Percentiles rank a stretch among this genome's conserved stretches.
These are phyloP conservation scores for Entelurus aequoreus DNA, from an alignment of 2,113 vertebrate species.

Conservation along the genomic window DNA sequence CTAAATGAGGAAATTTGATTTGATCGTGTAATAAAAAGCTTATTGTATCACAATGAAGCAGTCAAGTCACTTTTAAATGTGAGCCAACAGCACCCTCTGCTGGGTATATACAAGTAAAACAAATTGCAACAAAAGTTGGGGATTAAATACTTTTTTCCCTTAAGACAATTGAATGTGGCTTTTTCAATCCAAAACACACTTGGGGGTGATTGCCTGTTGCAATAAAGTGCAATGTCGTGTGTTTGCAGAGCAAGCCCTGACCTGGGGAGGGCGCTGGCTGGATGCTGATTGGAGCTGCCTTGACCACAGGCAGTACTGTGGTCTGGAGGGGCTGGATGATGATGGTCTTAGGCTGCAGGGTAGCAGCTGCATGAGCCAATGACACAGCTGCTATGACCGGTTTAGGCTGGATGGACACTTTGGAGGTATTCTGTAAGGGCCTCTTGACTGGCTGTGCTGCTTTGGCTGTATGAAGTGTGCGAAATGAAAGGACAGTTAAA, in stretches of 20 bases:
- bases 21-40: no score
- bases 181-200: neutral
- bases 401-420: slow-evolving; percentile 85
- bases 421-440: slow-evolving; percentile 72
- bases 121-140: no score
- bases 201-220: neutral
- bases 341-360: slow-evolving; percentile 83
- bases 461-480: slow-evolving; percentile 62
- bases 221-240: neutral
- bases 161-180: neutral
- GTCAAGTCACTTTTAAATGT: neutral
- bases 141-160: neutral
- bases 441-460: slow-evolving; percentile 66
- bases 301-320: slow-evolving; percentile 74
- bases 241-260: slow-evolving; percentile 48
- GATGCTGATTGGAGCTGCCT: slow-evolving; percentile 77
- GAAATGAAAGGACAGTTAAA: slow-evolving; percentile 2
- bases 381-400: slow-evolving; percentile 80
- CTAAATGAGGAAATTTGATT: no score
- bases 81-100: slow-evolving; percentile 8
- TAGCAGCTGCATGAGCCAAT: slow-evolving; percentile 67
- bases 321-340: slow-evolving; percentile 87
- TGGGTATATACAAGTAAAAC: neutral
- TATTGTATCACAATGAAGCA: no score
- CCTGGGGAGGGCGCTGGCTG: slow-evolving; percentile 82